Conservation (phyloP, 2,797 vertebrate species). For the Pithecia hirsuta region DNA sequence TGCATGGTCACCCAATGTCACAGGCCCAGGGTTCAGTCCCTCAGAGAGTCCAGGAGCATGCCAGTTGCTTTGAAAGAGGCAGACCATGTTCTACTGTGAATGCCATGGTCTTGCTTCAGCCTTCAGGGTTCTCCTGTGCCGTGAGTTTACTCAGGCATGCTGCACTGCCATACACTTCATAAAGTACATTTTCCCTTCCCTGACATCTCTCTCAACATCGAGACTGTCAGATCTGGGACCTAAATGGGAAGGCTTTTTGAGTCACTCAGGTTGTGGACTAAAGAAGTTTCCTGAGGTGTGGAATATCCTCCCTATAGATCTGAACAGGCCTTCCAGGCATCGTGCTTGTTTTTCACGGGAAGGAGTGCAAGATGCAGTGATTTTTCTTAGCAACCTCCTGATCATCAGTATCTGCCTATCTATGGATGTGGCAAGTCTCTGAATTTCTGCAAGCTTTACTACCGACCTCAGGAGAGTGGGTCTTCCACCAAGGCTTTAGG, state of each 20-base stretch:
- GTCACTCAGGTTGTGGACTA: neutral
- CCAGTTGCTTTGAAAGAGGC: rapidly evolving
- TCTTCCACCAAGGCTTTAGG: neutral
- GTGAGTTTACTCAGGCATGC: neutral
- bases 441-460: neutral
- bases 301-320: neutral
- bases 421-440: too few species aligned
- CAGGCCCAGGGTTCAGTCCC: neutral
- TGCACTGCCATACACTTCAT: rapidly evolving
- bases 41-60: neutral
- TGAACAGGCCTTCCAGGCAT: too few species aligned
- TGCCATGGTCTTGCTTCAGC: neutral
- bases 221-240: neutral
- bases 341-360: neutral
- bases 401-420: neutral
- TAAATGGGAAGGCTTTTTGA: neutral
- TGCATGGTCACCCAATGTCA: neutral
- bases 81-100: neutral
- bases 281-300: neutral
- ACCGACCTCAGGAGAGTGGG: neutral
- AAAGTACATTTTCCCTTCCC: neutral
- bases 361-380: neutral
- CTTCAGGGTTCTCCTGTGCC: rapidly evolving
- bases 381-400: neutral
- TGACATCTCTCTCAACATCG: rapidly evolving